These are phyloP conservation scores for Hestina assimilis DNA, from an alignment of 1,140 invertebrate genomes.

Conservation along the genomic window DNA sequence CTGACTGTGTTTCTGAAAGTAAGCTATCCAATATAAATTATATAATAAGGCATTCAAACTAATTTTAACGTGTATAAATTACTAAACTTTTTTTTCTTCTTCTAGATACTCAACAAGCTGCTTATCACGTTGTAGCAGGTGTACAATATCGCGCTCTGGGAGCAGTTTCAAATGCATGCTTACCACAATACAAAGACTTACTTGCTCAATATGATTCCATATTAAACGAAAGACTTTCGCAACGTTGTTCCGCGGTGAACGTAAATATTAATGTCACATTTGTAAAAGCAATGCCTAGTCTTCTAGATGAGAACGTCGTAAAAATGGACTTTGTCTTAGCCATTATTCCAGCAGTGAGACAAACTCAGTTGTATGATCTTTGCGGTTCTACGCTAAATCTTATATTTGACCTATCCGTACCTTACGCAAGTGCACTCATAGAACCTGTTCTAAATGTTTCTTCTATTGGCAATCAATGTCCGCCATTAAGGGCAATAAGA, in stretches of 20 bases:
- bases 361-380: slow-evolving; percentile 94
- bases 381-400: slow-evolving; percentile 95
- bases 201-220: slow-evolving; percentile 89
- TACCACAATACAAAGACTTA: slow-evolving; percentile 91
- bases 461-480: slow-evolving; percentile 93
- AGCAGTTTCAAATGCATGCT: slow-evolving; percentile 89
- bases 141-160: slow-evolving; percentile 94
- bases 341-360: slow-evolving; percentile 91
- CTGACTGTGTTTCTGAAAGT: slow-evolving; percentile 96
- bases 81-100: slow-evolving; percentile 29
- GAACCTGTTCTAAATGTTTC: slow-evolving; percentile 93
- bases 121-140: slow-evolving; percentile 94
- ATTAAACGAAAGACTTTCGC: slow-evolving; percentile 90
- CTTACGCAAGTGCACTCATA: slow-evolving; percentile 93
- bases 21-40: slow-evolving; percentile 42
- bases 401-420: slow-evolving; percentile 96
- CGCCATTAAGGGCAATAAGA: slow-evolving; percentile 90
- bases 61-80: background rate
- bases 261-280: slow-evolving; percentile 97
- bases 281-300: slow-evolving; percentile 85
- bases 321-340: slow-evolving; percentile 92
- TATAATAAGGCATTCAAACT: slow-evolving; percentile 5
- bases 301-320: slow-evolving; percentile 91
- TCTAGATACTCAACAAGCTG: slow-evolving; percentile 93
- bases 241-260: slow-evolving; percentile 95